Percentiles rank a stretch among this genome's conserved stretches.
phyloP scores from a whole-genome alignment of 2,113 vertebrate genomes.

The Bos taurus region DNA sequence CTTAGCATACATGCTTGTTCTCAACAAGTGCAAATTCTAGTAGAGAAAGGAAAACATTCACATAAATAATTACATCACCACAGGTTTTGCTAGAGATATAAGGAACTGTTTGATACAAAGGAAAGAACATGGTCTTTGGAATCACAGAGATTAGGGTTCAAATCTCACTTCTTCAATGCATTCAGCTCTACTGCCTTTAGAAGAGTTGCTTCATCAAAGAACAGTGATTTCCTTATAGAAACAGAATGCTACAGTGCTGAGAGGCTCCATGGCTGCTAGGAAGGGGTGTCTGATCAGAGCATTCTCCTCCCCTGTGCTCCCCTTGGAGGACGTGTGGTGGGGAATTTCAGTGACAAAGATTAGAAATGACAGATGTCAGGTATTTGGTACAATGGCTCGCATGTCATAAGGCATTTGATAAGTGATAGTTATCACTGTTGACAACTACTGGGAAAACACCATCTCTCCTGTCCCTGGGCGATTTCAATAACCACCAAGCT shows the following conservation, averaged over 20 bases:
- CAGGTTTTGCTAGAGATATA: neutral
- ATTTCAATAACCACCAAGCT: neutral
- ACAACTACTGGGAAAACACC: neutral
- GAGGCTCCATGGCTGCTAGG: neutral
- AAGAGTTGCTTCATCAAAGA: neutral
- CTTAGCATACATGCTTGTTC: fast-evolving
- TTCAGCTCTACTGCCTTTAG: neutral
- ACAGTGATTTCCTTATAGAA: neutral
- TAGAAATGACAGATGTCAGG: neutral
- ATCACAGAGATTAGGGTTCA: neutral
- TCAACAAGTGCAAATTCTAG: neutral
- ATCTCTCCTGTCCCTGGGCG: neutral
- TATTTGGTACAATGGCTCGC: neutral
- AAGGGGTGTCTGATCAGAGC: neutral
- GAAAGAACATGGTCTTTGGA: neutral
- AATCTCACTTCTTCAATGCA: neutral
- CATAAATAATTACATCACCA: neutral
- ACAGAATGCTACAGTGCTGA: neutral
- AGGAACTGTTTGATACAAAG: neutral
- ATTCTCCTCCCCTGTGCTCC: neutral
- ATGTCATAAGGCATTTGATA: neutral
- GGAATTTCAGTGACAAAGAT: neutral
- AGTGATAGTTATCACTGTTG: neutral
- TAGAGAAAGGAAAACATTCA: neutral
- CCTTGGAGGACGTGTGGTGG: neutral